Conservation (phyloP, 2,797 vertebrate genomes). For the Myripristis murdjan region DNA sequence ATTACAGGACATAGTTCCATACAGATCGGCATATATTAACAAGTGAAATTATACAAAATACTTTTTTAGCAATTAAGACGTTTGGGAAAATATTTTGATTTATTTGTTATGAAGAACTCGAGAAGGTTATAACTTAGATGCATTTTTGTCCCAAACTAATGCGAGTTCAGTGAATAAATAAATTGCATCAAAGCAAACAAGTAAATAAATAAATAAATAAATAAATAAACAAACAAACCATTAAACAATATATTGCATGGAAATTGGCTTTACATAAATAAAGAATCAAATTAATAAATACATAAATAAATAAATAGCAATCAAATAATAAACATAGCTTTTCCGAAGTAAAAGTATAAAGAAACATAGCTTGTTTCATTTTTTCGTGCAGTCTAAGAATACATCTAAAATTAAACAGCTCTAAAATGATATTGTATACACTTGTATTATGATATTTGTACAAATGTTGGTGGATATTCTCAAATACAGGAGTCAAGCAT, state of each 20-base stretch:
- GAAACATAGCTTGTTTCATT: constrained; percentile 76
- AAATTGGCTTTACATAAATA: constrained; percentile 61
- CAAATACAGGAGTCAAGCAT: constrained; percentile 75
- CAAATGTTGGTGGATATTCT: constrained; percentile 84
- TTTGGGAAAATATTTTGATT: constrained; percentile 86
- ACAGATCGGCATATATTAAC: constrained; percentile 85
- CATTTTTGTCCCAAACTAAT: constrained; percentile 80
- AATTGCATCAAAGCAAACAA: constrained; percentile 54
- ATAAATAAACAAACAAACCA: constrained; percentile 45
- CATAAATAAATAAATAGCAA: constrained; percentile 62
- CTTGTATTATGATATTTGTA: constrained; percentile 84
- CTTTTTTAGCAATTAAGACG: constrained; percentile 82
- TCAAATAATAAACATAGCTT: constrained; percentile 54
- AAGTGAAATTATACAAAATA: constrained; percentile 88
- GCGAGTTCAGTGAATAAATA: constrained; percentile 52
- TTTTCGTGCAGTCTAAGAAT: constrained; percentile 86
- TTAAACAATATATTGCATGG: constrained; percentile 62
- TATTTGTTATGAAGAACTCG: constrained; percentile 82
- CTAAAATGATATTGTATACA: constrained; percentile 85
- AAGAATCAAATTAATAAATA: constrained; percentile 48
- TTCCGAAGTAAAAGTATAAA: constrained; percentile 64
- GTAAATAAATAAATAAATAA: constrained; percentile 41
- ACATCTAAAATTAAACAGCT: constrained; percentile 86
- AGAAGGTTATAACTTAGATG: constrained; percentile 78
- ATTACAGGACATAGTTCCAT: constrained; percentile 81